Percentiles rank a stretch among this genome's conserved stretches.
phyloP scores from a whole-genome alignment of 1,140 invertebrate species.

The Centruroides vittatus region DNA sequence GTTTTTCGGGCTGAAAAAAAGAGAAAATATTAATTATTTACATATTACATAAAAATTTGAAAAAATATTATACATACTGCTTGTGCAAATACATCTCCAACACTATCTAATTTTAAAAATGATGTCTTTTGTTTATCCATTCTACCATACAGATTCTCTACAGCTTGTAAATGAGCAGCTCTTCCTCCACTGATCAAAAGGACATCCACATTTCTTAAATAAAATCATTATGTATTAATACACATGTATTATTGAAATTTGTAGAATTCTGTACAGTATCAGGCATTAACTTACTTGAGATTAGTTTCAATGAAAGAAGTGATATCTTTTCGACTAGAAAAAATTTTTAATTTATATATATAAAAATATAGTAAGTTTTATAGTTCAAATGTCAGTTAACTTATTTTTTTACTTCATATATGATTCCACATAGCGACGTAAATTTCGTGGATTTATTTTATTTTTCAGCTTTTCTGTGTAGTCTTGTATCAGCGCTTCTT shows the following conservation, averaged over 20 bases:
- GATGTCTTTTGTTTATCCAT: constrained; percentile 65
- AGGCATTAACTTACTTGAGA: constrained; percentile 16
- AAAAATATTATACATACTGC: constrained; percentile 26
- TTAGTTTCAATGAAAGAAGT: constrained; percentile 16
- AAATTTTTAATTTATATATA: neutral
- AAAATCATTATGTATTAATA: neutral
- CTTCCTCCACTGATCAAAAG: constrained; percentile 65
- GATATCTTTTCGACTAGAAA: constrained; percentile 22
- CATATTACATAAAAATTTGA: neutral
- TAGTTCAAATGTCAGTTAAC: neutral
- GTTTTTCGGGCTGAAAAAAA: constrained; percentile 21
- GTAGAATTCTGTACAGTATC: neutral
- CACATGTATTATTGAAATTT: neutral
- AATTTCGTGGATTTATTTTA: constrained; percentile 70
- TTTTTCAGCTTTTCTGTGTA: constrained; percentile 58
- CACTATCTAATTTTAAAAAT: constrained; percentile 63
- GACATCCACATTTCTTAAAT: constrained; percentile 48
- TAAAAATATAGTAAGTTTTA: neutral
- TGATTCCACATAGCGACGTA: constrained; percentile 63
- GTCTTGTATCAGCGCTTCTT: constrained; percentile 57
- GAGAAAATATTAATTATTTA: neutral
- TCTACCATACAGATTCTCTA: constrained; percentile 48
- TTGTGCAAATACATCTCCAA: constrained; percentile 63
- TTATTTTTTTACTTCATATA: constrained; percentile 52
- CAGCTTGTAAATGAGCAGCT: constrained; percentile 59